These are phyloP conservation scores for Gobius niger DNA, from an alignment of 2,113 vertebrate species.

Conservation along the genomic window DNA sequence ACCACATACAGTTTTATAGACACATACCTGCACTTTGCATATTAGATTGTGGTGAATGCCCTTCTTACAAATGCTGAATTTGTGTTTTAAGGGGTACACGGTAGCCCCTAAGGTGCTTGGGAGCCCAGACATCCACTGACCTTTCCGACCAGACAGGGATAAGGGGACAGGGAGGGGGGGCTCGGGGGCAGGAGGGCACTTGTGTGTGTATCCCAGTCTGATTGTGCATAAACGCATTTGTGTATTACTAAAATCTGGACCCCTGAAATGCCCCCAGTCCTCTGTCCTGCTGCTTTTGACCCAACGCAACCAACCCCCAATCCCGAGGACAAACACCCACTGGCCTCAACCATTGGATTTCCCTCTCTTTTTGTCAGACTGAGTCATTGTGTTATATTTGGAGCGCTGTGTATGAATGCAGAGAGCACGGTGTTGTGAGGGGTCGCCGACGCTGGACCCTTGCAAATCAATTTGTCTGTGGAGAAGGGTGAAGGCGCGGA, in stretches of 20 bases:
- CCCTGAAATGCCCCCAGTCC: constrained; percentile 85
- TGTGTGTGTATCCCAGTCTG: constrained; percentile 36
- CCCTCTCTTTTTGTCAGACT: constrained; percentile 66
- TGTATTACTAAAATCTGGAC: constrained; percentile 75
- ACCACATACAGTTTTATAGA: background rate
- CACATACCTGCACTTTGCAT: constrained; percentile 73
- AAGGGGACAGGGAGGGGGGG: constrained; percentile 83
- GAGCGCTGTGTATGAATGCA: constrained; percentile 83
- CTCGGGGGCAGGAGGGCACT: constrained; percentile 58
- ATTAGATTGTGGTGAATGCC: constrained; percentile 82
- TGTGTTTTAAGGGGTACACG: constrained; percentile 12
- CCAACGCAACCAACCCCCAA: constrained; percentile 42
- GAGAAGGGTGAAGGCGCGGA: constrained; percentile 74
- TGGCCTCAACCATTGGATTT: background rate
- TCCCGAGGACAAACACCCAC: constrained; percentile 15
- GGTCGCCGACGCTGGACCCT: constrained; percentile 87
- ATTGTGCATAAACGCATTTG: constrained; percentile 24
- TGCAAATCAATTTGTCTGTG: constrained; percentile 97
- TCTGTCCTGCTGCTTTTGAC: constrained; percentile 86
- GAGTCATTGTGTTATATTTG: constrained; percentile 84
- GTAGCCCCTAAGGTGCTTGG: constrained; percentile 80
- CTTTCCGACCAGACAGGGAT: constrained; percentile 98
- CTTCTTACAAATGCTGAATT: constrained; percentile 64
- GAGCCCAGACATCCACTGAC: constrained; percentile 95
- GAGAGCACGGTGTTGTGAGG: constrained; percentile 73